Base-by-base conservation (phyloP, 2,797 vertebrate species). In the Ctenopoma kingsleyae region DNA sequence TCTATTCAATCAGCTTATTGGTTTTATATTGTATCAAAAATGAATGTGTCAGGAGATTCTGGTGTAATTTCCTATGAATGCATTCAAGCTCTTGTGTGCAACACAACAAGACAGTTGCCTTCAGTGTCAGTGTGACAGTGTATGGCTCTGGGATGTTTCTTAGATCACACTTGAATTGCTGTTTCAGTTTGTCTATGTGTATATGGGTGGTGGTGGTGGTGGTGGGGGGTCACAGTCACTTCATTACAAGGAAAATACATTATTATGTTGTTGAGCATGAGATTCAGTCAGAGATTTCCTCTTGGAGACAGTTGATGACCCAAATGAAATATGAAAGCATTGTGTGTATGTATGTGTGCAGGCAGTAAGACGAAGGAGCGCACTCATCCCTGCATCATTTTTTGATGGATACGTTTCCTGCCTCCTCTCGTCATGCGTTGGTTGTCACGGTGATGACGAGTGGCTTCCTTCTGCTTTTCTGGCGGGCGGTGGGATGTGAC, bases 371-470 rank as follows among this genome's bases (percentile, higher is more conserved):
- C 4, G 59, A 48, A 56, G 66, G 61, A 40, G 74, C 41, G 76
- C 83, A 72, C 52, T 88, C 81, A 85, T 85, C 83, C 83, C 77
- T 83, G 72, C 66, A 67, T 87, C 79, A 74, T 76, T 76, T 76
- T 83, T 86, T 91, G 89, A 92, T 88, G 83, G 90, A 91, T 90
- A 86, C 41, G 73, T 85, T 87, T 83, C 76, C 78, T 88, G 67
- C 83, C 75, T 78, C 78, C 57, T 72, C 70, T 76, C 54, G 79
- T 86, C 84, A 87, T 51, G 67, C 72, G 59, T 84, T 85, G 72
- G 82, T 87, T 84, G 80, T 89, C 90, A 82, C 73, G 22, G 74
- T 17, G 76, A 90, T 91, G 90, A 92, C 68, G 85, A 89, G 88
- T 86, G 83, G 80, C 85, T 89, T 85, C 87, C 88, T 86, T 78